phyloP scores from a whole-genome alignment of 2,888 invertebrate species.

The Trachelus stipa region DNA sequence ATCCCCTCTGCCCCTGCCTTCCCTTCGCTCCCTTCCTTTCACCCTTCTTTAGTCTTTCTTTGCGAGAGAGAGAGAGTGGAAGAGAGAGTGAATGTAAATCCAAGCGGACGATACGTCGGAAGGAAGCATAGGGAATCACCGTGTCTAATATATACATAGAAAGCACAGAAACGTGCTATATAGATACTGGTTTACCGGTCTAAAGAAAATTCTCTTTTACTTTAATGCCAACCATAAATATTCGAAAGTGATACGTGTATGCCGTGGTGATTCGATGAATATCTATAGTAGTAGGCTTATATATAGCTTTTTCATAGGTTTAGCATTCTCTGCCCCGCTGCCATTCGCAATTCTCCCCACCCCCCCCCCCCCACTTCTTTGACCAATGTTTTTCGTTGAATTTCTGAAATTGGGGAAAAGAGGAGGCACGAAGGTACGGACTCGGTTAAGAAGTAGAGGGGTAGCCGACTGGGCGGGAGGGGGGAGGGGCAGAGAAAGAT shows the following conservation, averaged over 20 bases:
- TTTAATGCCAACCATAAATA: constrained; percentile 43
- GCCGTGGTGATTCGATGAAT: not conserved
- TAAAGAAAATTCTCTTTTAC: constrained; percentile 33
- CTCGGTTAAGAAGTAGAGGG: not conserved
- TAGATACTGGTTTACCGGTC: not conserved
- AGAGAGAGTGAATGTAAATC: not conserved
- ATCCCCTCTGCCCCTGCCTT: not conserved
- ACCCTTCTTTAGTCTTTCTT: not conserved
- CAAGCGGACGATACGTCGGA: constrained; percentile 8
- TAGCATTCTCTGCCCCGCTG: not conserved
- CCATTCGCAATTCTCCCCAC: not conserved
- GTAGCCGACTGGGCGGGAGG: too few species aligned
- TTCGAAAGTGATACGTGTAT: constrained; percentile 32
- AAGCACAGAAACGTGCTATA: constrained; percentile 19
- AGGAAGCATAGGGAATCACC: constrained; percentile 32
- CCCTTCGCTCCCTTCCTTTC: not conserved
- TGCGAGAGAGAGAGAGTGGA: not conserved
- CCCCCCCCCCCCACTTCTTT: not conserved
- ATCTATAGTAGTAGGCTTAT: too few species aligned
- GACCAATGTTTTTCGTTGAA: not conserved
- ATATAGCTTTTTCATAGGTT: not conserved
- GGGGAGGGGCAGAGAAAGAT: not conserved
- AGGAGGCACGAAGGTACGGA: not conserved
- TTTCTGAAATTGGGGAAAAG: not conserved
- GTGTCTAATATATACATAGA: constrained; percentile 31